Percentiles rank a stretch among this genome's conserved stretches.
Conservation (phyloP, 2,113 vertebrate genomes). For the Pungitius pungitius region DNA sequence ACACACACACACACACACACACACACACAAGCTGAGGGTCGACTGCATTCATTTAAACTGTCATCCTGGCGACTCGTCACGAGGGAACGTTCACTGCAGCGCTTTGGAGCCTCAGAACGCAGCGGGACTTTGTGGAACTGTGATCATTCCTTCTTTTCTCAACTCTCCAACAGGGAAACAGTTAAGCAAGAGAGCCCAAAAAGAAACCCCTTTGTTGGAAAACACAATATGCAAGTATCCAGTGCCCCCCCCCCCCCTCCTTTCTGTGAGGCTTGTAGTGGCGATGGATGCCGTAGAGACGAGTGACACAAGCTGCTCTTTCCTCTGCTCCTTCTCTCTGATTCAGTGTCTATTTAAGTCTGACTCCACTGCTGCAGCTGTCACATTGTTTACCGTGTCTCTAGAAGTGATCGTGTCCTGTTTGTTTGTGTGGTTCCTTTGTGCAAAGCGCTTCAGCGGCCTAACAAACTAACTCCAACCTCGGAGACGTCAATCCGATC, state of each 20-base stretch:
- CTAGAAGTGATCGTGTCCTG: not conserved
- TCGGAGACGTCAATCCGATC: not conserved
- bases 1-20: not conserved
- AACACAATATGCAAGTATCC: slow-evolving; percentile 93
- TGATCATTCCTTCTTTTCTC: slow-evolving; percentile 7
- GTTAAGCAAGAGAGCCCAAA: slow-evolving; percentile 93
- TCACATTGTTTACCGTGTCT: slow-evolving; percentile 14
- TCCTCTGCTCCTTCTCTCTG: slow-evolving; percentile 36
- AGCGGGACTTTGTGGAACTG: not conserved
- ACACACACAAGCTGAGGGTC: slow-evolving; percentile 1
- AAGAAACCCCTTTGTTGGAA: slow-evolving; percentile 87
- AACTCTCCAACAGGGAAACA: slow-evolving; percentile 89
- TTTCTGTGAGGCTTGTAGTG: slow-evolving; percentile 69
- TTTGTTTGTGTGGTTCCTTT: not conserved
- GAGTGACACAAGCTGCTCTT: slow-evolving; percentile 13
- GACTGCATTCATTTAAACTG: too few relatives aligned
- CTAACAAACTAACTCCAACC: slow-evolving; percentile 55
- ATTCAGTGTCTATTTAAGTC: slow-evolving; percentile 38
- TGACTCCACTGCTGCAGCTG: not conserved
- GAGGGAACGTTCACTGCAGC: too few relatives aligned
- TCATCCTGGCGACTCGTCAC: too few relatives aligned
- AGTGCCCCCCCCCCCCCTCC: slow-evolving; percentile 36
- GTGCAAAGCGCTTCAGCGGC: slow-evolving; percentile 8
- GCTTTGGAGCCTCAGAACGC: too few relatives aligned
- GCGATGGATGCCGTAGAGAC: slow-evolving; percentile 45